Conservation (phyloP, 2,797 vertebrate species). For the Spinus pinus region DNA sequence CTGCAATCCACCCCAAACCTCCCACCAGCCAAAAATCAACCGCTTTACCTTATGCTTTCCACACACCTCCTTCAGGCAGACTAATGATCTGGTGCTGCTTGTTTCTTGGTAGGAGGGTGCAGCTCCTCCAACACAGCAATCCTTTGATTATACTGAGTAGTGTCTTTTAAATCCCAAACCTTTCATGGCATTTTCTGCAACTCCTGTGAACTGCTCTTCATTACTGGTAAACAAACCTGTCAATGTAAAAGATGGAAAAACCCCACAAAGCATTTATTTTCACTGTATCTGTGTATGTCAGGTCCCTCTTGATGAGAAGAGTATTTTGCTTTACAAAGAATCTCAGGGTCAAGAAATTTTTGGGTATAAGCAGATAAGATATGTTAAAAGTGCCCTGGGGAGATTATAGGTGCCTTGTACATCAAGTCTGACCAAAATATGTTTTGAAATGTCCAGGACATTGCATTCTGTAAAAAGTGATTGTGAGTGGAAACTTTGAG, state of each 20-base stretch:
- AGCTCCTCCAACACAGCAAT: constrained; percentile 7
- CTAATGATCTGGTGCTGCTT: constrained; percentile 32
- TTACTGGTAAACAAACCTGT: background rate
- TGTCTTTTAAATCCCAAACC: background rate
- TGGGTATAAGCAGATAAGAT: background rate
- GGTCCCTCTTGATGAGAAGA: background rate
- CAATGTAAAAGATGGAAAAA: background rate
- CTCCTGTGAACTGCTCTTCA: background rate
- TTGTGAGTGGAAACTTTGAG: constrained; percentile 19
- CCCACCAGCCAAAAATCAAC: constrained; percentile 44
- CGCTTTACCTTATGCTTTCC: constrained; percentile 21
- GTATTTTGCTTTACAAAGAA: background rate
- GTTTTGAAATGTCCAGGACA: constrained; percentile 12
- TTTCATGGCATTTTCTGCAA: background rate
- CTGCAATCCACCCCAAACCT: constrained; percentile 48
- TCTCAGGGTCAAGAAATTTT: background rate
- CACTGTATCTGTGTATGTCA: background rate
- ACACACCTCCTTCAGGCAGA: constrained; percentile 26
- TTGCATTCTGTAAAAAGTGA: background rate
- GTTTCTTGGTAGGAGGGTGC: constrained; percentile 24
- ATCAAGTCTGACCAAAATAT: background rate
- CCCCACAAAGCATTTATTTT: background rate
- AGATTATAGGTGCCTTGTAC: background rate
- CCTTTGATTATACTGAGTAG: background rate
- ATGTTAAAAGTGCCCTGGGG: background rate